A percentile compares a stretch with the other conserved stretches of the same genome.
phyloP scores from a whole-genome alignment of 1,140 invertebrate species.

The Trissolcus basalis region DNA sequence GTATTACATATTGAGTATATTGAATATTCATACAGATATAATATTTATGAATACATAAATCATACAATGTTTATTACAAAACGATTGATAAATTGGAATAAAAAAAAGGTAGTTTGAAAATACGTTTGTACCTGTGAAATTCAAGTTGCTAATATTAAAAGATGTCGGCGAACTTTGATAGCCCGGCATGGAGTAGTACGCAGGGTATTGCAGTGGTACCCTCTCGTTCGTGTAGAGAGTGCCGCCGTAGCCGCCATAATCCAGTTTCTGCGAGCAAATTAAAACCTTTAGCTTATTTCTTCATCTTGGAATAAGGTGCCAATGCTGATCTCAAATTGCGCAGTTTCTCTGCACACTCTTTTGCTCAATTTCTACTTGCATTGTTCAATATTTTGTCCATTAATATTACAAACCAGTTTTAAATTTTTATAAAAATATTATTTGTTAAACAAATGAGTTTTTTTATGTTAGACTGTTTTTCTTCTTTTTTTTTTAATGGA shows the following conservation, averaged over 20 bases:
- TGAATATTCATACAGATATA: no score
- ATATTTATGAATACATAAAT: no score
- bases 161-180: conserved; percentile 73
- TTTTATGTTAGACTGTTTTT: no score
- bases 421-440: no score
- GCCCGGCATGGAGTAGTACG: conserved; percentile 72
- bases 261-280: conserved; percentile 67
- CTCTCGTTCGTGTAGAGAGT: conserved; percentile 73
- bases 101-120: conserved; percentile 1
- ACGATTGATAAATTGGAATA: not conserved
- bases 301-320: conserved; percentile 24
- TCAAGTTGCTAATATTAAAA: conserved; percentile 74
- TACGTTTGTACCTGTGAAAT: conserved; percentile 67
- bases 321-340: conserved; percentile 23
- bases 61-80: not conserved
- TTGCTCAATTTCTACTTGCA: no score
- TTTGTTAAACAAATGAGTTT: no score
- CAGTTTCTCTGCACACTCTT: not conserved
- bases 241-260: conserved; percentile 72
- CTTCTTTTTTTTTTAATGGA: no score
- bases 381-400: no score
- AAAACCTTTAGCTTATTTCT: conserved; percentile 28
- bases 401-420: no score
- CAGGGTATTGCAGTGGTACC: conserved; percentile 73
- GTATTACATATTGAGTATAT: no score